Conservation (phyloP, 2,888 invertebrate genomes). For the Amiota mariae region DNA sequence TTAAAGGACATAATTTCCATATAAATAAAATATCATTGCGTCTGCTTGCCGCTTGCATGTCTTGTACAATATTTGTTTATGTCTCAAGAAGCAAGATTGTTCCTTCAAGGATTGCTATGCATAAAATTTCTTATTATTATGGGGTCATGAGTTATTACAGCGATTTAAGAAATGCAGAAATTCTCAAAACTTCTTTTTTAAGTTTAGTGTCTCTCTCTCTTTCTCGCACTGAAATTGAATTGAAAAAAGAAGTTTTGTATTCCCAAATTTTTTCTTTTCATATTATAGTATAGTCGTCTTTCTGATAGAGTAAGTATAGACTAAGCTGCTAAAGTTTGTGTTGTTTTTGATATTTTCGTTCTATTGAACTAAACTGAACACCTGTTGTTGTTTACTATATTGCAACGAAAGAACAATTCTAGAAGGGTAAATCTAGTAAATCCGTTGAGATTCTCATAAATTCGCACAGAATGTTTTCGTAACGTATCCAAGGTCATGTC, state of each 20-base stretch:
- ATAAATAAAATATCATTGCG: background rate
- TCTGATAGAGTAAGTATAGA: background rate
- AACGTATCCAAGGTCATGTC: constrained; percentile 52
- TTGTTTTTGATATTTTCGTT: background rate
- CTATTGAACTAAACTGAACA: constrained; percentile 33
- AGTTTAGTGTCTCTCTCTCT: background rate
- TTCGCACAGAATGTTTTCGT: background rate
- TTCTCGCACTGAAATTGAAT: too few species aligned
- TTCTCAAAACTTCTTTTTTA: background rate
- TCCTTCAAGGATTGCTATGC: too few species aligned
- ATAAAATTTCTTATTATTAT: background rate
- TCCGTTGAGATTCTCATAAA: background rate
- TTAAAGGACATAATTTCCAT: constrained; percentile 19
- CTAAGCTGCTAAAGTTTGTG: background rate
- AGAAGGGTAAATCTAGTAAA: constrained; percentile 37
- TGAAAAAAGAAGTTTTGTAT: background rate
- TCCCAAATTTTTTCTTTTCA: constrained; percentile 42
- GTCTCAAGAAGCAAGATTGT: too few species aligned
- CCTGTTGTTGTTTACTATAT: constrained; percentile 46
- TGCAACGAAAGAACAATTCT: constrained; percentile 53
- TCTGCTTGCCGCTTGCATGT: too few species aligned
- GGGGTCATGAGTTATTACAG: constrained; percentile 18
- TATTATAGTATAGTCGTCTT: background rate
- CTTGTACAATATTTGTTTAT: too few species aligned
- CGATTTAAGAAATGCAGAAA: background rate